A percentile compares a stretch with the other conserved stretches of the same genome.
These are phyloP conservation scores for Phyllotreta cruciferae DNA, from an alignment of 2,888 invertebrate species.

Conservation along the genomic window DNA sequence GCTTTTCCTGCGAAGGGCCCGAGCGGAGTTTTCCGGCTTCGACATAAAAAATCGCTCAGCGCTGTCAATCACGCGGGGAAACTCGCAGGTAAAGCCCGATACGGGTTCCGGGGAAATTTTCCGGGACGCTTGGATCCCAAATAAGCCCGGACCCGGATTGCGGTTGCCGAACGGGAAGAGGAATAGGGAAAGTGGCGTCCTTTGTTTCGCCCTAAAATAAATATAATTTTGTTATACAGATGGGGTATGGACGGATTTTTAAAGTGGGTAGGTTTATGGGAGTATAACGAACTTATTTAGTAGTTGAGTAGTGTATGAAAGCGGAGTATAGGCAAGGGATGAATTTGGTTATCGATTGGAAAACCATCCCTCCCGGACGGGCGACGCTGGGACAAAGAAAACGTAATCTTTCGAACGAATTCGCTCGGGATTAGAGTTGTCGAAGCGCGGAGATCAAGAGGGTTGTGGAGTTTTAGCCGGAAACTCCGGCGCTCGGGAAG, in stretches of 20 bases:
- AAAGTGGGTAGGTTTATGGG: too few species aligned
- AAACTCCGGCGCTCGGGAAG: constrained; percentile 22
- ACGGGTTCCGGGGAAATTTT: constrained; percentile 28
- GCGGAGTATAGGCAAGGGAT: too few species aligned
- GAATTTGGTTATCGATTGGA: background rate
- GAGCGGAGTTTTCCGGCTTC: background rate
- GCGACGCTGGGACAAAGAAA: constrained; percentile 19
- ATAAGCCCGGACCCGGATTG: constrained; percentile 30
- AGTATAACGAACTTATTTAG: too few species aligned
- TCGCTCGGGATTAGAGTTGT: constrained; percentile 29
- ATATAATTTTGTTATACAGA: too few species aligned
- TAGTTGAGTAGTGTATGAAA: too few species aligned
- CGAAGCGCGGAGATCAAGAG: constrained; percentile 32
- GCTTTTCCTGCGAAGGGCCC: constrained; percentile 6
- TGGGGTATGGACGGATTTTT: too few species aligned
- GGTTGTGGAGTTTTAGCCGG: constrained; percentile 25
- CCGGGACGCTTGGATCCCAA: constrained; percentile 27
- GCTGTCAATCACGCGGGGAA: constrained; percentile 26
- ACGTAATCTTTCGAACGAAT: constrained; percentile 32
- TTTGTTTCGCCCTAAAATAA: background rate
- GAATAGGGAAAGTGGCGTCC: background rate
- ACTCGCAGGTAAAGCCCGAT: constrained; percentile 25
- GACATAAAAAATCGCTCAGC: constrained; percentile 21
- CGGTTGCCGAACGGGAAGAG: constrained; percentile 16
- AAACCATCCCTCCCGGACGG: background rate